A percentile compares a stretch with the other conserved stretches of the same genome.
These are phyloP conservation scores for Conus betulinus DNA, from an alignment of 1,140 invertebrate species.

Conservation along the genomic window DNA sequence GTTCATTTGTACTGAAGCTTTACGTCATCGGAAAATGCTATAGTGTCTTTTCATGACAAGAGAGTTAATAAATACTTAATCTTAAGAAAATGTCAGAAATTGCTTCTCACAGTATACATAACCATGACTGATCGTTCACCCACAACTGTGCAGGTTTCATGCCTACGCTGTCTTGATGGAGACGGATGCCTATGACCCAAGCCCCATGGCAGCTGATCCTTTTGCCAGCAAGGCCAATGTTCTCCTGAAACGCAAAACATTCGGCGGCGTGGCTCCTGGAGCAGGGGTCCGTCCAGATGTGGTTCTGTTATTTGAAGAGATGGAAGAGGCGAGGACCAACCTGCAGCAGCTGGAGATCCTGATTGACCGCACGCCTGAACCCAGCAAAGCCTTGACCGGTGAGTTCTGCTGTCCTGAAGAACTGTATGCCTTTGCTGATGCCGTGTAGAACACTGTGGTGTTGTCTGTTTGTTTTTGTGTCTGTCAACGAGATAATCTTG, in stretches of 20 bases:
- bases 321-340: slow-evolving; percentile 73
- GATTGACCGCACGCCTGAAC: slow-evolving; percentile 65
- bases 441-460: too few species aligned
- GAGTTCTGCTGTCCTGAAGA: neutral
- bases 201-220: slow-evolving; percentile 60
- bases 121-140: too few species aligned
- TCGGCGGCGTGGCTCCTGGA: slow-evolving; percentile 72
- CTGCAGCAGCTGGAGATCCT: slow-evolving; percentile 69
- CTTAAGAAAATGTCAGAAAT: too few species aligned
- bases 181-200: slow-evolving; percentile 70
- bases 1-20: too few species aligned
- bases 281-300: slow-evolving; percentile 74
- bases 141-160: slow-evolving; percentile 67
- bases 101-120: too few species aligned
- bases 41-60: too few species aligned
- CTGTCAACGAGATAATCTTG: too few species aligned
- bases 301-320: slow-evolving; percentile 72
- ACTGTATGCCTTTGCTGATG: too few species aligned
- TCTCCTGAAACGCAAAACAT: slow-evolving; percentile 71
- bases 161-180: slow-evolving; percentile 75
- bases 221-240: slow-evolving; percentile 70
- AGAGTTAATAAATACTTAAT: too few species aligned
- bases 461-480: too few species aligned
- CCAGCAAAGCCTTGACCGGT: slow-evolving; percentile 56
- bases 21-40: too few species aligned